A percentile compares a stretch with the other conserved stretches of the same genome.
phyloP scores from a whole-genome alignment of 2,113 vertebrate genomes.

The Lycocorax pyrrhopterus region DNA sequence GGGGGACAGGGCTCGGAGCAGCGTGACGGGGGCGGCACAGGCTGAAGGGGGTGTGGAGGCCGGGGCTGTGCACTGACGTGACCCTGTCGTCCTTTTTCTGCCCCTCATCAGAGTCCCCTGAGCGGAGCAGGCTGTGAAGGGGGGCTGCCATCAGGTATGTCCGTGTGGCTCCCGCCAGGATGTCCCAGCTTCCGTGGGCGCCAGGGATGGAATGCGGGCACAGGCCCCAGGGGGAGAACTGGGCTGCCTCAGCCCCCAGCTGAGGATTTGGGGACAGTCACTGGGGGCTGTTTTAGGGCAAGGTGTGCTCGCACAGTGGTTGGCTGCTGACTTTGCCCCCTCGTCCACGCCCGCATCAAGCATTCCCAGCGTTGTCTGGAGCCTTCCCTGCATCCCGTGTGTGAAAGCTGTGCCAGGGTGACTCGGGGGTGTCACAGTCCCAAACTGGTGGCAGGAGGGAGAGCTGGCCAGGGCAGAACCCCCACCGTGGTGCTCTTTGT shows the following conservation, averaged over 20 bases:
- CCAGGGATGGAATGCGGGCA: neutral
- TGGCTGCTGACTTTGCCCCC: neutral
- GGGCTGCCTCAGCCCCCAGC: neutral
- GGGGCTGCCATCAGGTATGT: slow-evolving; percentile 67
- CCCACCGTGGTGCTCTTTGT: neutral
- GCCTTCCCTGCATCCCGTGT: neutral
- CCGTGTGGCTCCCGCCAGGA: slow-evolving; percentile 36
- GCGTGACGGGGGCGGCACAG: neutral
- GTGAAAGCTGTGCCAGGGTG: neutral
- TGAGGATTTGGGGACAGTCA: neutral
- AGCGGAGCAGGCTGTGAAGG: slow-evolving; percentile 69
- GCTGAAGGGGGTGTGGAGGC: slow-evolving; percentile 18
- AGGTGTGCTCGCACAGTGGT: neutral
- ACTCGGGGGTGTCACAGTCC: neutral
- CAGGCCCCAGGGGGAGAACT: neutral
- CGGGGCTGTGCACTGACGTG: slow-evolving; percentile 47
- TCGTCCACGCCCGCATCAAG: neutral
- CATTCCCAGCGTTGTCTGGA: neutral
- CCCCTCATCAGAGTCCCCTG: slow-evolving; percentile 67
- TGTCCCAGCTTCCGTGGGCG: neutral
- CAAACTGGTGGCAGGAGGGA: neutral
- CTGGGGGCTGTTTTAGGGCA: neutral
- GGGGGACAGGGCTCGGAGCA: neutral
- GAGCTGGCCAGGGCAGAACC: neutral
- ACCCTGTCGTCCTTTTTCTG: slow-evolving; percentile 69